Conservation (phyloP, 2,888 invertebrate species). For the Oligia strigilis region DNA sequence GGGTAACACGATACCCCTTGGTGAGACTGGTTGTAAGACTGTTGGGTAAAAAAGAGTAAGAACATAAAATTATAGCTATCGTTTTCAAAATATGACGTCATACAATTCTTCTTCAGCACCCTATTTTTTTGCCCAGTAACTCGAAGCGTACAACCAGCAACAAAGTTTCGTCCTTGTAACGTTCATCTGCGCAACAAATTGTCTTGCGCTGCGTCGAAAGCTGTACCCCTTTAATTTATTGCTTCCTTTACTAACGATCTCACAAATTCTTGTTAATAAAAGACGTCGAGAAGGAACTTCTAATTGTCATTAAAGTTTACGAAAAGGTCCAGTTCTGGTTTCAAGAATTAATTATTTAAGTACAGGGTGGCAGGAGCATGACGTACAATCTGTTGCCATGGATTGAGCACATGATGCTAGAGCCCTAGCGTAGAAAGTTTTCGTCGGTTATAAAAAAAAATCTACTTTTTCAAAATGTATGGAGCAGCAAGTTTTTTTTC, state of each 20-base stretch:
- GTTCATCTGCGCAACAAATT: constrained; percentile 31
- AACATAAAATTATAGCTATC: not conserved
- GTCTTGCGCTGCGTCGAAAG: constrained; percentile 28
- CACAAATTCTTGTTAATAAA: constrained; percentile 37
- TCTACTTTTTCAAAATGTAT: too few species aligned
- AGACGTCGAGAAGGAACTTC: constrained; percentile 13
- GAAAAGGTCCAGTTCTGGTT: not conserved
- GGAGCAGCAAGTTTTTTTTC: too few species aligned
- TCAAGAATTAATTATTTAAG: not conserved
- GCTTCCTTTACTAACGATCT: constrained; percentile 51
- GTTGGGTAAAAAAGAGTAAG: not conserved
- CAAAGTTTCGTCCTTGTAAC: constrained; percentile 35
- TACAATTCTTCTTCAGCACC: not conserved
- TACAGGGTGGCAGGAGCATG: not conserved
- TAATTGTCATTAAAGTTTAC: constrained; percentile 1
- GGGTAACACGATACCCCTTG: not conserved
- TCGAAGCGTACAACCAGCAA: constrained; percentile 16
- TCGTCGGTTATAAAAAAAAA: too few species aligned
- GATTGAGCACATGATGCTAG: too few species aligned
- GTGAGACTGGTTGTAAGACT: not conserved
- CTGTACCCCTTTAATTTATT: constrained; percentile 55
- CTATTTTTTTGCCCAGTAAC: constrained; percentile 12
- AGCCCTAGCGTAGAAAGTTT: too few species aligned
- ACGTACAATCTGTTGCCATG: not conserved
- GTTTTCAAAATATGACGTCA: not conserved